A percentile compares a stretch with the other conserved stretches of the same genome.
Evolutionary conservation across 2,797 vertebrate genomes (phyloP).

Genomic region (Pygocentrus nattereri): DNA sequence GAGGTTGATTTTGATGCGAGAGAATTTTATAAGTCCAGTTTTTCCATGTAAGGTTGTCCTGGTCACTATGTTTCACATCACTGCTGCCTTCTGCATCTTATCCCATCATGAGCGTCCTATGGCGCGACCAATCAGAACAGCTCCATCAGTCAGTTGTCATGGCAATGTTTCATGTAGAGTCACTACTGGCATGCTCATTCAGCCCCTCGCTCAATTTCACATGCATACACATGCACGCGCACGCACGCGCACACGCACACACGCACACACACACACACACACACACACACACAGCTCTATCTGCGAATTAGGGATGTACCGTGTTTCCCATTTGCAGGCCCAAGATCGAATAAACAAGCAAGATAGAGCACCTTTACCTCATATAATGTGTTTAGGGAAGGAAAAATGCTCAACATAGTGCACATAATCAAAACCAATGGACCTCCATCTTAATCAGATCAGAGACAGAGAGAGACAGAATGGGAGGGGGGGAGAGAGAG

Average conservation of each 20-base stretch:
- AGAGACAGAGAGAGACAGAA: neutral
- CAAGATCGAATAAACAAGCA: constrained; percentile 46
- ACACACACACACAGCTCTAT: constrained; percentile 6
- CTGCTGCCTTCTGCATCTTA: neutral
- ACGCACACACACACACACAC: constrained; percentile 12
- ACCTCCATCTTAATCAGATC: constrained; percentile 26
- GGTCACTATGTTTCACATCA: constrained; percentile 5
- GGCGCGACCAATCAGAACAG: neutral
- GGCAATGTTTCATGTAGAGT: constrained; percentile 41
- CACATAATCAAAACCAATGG: constrained; percentile 13
- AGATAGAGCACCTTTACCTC: neutral
- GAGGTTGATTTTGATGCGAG: constrained; percentile 17
- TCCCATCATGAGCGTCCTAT: neutral
- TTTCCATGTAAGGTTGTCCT: constrained; percentile 8
- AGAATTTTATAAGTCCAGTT: constrained; percentile 13
- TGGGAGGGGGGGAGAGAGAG: neutral
- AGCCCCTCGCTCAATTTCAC: neutral
- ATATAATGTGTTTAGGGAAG: constrained; percentile 17
- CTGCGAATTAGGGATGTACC: constrained; percentile 30
- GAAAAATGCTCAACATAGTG: constrained; percentile 10
- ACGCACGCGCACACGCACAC: constrained; percentile 8
- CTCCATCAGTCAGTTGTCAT: constrained; percentile 55
- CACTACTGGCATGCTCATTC: constrained; percentile 7
- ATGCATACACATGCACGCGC: neutral
- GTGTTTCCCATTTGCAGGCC: constrained; percentile 16